A percentile compares a stretch with the other conserved stretches of the same genome.
Conservation (phyloP, 1,140 invertebrate species). For the Scaptomyza montana region DNA sequence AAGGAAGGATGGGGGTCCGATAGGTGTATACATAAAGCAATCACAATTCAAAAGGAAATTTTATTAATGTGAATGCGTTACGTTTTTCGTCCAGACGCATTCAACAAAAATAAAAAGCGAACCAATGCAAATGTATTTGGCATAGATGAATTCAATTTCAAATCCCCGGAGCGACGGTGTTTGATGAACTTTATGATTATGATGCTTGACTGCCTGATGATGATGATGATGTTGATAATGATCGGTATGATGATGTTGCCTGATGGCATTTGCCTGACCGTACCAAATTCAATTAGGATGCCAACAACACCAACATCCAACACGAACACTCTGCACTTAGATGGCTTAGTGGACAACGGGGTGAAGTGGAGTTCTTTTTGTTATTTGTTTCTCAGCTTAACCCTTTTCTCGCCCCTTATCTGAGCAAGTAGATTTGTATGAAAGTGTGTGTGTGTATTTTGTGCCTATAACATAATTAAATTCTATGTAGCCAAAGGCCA, state of each 20-base stretch:
- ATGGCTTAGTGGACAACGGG: slow-evolving; percentile 29
- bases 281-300: slow-evolving; percentile 79
- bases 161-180: slow-evolving; percentile 51
- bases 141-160: slow-evolving; percentile 78
- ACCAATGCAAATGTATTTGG: slow-evolving; percentile 82
- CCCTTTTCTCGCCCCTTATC: slow-evolving; percentile 66
- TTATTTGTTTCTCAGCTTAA: slow-evolving; percentile 42
- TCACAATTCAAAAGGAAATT: slow-evolving; percentile 83
- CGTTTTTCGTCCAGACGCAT: slow-evolving; percentile 66
- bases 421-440: background rate
- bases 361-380: slow-evolving; percentile 1
- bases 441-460: slow-evolving; percentile 32
- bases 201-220: slow-evolving; percentile 4
- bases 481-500: slow-evolving; percentile 62
- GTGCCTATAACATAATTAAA: slow-evolving; percentile 77
- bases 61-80: slow-evolving; percentile 79
- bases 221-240: slow-evolving; percentile 11
- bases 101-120: slow-evolving; percentile 65
- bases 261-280: slow-evolving; percentile 63
- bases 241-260: slow-evolving; percentile 28
- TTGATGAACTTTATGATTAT: slow-evolving; percentile 51
- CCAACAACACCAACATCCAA: slow-evolving; percentile 24
- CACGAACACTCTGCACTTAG: slow-evolving; percentile 37
- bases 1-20: background rate
- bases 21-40: slow-evolving; percentile 61